These are phyloP conservation scores for Criorhina ranunculi DNA, from an alignment of 2,888 invertebrate genomes.

Conservation along the genomic window DNA sequence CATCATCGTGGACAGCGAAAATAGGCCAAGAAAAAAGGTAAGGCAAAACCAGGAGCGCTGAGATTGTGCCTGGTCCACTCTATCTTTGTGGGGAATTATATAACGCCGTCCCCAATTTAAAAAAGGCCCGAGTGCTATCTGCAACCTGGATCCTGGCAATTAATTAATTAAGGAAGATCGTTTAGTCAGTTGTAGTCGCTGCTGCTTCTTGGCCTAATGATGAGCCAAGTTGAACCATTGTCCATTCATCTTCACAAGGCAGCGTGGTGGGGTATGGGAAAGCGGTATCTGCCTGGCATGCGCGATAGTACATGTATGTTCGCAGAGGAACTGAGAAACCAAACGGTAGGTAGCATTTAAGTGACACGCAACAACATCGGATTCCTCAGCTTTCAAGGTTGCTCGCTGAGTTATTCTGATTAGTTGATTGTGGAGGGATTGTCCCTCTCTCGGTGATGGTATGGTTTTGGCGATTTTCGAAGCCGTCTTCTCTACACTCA, in stretches of 20 bases:
- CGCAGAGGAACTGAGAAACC: constrained; percentile 49
- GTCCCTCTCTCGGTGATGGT: constrained; percentile 37
- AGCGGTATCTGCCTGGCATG: constrained; percentile 66
- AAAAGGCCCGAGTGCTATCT: constrained; percentile 74
- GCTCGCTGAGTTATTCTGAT: constrained; percentile 66
- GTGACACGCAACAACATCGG: constrained; percentile 76
- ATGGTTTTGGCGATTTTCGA: constrained; percentile 46
- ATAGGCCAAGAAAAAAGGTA: constrained; percentile 64
- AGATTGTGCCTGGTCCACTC: constrained; percentile 48
- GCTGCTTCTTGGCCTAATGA: constrained; percentile 64
- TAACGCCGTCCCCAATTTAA: constrained; percentile 74
- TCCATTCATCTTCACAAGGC: constrained; percentile 64
- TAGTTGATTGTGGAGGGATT: constrained; percentile 57
- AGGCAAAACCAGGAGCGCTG: constrained; percentile 62
- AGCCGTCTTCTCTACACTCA: constrained; percentile 31
- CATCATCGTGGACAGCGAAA: constrained; percentile 66
- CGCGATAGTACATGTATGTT: constrained; percentile 67
- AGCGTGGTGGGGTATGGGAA: constrained; percentile 6
- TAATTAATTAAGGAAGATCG: constrained; percentile 77
- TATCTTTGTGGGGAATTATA: constrained; percentile 72
- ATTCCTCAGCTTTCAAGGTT: constrained; percentile 76
- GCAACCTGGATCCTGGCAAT: constrained; percentile 72
- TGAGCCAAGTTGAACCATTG: constrained; percentile 55
- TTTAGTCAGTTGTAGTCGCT: constrained; percentile 73
- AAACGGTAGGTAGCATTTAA: constrained; percentile 69